Evolutionary conservation across 2,113 vertebrate genomes (phyloP), one percentile per base, ranked within the genome.

Genomic region (Engraulis encrasicolus): DNA sequence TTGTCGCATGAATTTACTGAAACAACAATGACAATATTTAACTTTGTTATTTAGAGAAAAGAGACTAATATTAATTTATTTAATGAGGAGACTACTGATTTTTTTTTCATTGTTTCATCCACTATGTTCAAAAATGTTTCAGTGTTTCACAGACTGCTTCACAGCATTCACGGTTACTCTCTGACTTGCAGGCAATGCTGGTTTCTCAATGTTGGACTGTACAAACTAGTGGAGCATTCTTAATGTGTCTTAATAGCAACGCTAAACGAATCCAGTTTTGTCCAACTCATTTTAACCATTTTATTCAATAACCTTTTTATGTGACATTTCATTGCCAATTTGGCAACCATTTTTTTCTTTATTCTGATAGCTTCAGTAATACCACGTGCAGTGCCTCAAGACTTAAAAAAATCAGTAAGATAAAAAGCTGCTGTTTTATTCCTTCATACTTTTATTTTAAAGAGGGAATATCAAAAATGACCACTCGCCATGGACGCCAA

Each of bases 41-140:
- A 96, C 96, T 92, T 90, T 82, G 95, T 95, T 96, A 95, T 86
- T 95, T 95, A 96, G 95, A 95, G 92, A 93, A 94, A 95, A 92
- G 93, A 93, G 94, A 95, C 94, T 97, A 97, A 97, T 97, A 95
- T 96, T 99, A 97, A 99, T 97, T 98, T 98, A 99, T 98, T 98
- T 96, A 96, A 95, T 96, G 94, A 96, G 89, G 92, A 95, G 95
- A 95, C 94, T 96, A 95, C 95, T 96, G 81, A 94, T 92, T 81
- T 90, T 85, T 92, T 81, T 90, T 85, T 88, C 84, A 80, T 40
- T 83, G 52, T 36, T 85, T 58, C 83, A 78, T 84, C 79, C n/a
- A 34, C 66, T 15, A 74, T 12, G 17, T 74, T 66, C 23, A 23
- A 11, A 27, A 27, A 66, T 31, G 27, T 74, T 36, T 74, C 27